Evolutionary conservation across 1,140 invertebrate genomes (phyloP).

Genomic region (Eueides isabella): DNA sequence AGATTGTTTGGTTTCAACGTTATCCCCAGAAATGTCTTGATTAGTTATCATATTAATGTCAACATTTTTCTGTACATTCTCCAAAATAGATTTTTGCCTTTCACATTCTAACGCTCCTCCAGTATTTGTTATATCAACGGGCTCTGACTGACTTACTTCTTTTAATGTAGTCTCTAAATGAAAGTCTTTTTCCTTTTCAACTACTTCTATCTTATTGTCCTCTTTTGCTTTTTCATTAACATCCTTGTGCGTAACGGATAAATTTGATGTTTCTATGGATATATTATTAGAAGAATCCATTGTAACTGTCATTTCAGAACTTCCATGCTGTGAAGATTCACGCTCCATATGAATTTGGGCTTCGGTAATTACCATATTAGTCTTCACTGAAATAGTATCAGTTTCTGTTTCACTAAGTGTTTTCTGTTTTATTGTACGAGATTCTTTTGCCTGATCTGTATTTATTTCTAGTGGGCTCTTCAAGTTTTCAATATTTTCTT

Average conservation of each 20-base stretch:
- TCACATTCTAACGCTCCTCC: conserved; percentile 22
- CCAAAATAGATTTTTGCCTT: background rate
- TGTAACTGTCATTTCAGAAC: conserved; percentile 68
- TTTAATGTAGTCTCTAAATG: conserved; percentile 2
- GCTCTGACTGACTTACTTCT: conserved; percentile 43
- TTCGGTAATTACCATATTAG: conserved; percentile 79
- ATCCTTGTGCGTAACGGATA: conserved; percentile 62
- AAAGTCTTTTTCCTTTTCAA: conserved; percentile 17
- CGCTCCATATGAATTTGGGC: conserved; percentile 80
- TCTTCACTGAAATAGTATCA: conserved; percentile 75
- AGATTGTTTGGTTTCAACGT: background rate
- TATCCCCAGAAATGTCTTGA: background rate
- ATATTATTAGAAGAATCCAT: conserved; percentile 73
- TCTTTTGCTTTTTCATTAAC: conserved; percentile 47
- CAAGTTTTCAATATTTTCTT: conserved; percentile 37
- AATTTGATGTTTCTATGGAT: conserved; percentile 61
- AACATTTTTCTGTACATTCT: background rate
- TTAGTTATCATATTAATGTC: background rate
- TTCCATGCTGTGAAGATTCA: conserved; percentile 68
- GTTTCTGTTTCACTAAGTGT: conserved; percentile 77
- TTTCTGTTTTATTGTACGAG: conserved; percentile 62
- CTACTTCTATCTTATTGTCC: background rate
- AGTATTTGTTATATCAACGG: conserved; percentile 23
- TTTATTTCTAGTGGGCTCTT: conserved; percentile 52
- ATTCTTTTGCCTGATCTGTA: conserved; percentile 44